A percentile compares a stretch with the other conserved stretches of the same genome.
Evolutionary conservation across 2,113 vertebrate species (phyloP).

Genomic region (Semicossyphus pulcher): DNA sequence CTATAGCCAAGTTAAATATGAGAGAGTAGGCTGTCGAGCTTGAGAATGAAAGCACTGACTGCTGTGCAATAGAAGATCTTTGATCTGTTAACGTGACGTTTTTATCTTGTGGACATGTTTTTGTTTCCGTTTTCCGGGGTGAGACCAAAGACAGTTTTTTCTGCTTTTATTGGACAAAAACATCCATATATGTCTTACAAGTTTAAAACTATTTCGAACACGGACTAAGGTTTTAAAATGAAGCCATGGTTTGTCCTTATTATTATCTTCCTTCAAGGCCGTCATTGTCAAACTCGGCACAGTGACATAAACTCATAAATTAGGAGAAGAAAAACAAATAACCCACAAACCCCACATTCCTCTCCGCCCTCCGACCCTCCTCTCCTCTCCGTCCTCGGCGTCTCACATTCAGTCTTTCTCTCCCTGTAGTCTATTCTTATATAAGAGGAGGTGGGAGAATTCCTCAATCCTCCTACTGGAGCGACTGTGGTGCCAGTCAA

Average conservation of each 20-base stretch:
- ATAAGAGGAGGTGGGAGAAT: conserved; percentile 72
- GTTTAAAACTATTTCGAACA: too few relatives aligned
- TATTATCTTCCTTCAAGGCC: too few relatives aligned
- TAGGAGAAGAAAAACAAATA: conserved; percentile 50
- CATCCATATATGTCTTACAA: too few relatives aligned
- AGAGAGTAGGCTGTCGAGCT: too few relatives aligned
- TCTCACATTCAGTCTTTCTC: conserved; percentile 49
- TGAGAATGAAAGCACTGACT: too few relatives aligned
- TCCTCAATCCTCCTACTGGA: conserved; percentile 66
- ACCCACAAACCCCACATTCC: conserved; percentile 5
- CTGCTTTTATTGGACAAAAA: too few relatives aligned
- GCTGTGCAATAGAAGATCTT: too few relatives aligned
- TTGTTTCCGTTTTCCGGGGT: background rate
- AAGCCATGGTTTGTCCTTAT: background rate
- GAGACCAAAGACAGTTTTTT: background rate
- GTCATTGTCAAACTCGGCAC: conserved; percentile 3
- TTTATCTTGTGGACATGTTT: too few relatives aligned
- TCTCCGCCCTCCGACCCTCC: conserved; percentile 8
- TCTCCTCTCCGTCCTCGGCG: conserved; percentile 18
- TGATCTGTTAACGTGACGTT: too few relatives aligned
- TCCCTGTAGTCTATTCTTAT: conserved; percentile 62
- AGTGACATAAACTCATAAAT: conserved; percentile 31
- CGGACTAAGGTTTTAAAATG: background rate
- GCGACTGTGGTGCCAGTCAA: conserved; percentile 59
- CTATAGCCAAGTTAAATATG: too few relatives aligned